phyloP scores from a whole-genome alignment of 2,113 vertebrate species.

The Amazona guildingii region DNA sequence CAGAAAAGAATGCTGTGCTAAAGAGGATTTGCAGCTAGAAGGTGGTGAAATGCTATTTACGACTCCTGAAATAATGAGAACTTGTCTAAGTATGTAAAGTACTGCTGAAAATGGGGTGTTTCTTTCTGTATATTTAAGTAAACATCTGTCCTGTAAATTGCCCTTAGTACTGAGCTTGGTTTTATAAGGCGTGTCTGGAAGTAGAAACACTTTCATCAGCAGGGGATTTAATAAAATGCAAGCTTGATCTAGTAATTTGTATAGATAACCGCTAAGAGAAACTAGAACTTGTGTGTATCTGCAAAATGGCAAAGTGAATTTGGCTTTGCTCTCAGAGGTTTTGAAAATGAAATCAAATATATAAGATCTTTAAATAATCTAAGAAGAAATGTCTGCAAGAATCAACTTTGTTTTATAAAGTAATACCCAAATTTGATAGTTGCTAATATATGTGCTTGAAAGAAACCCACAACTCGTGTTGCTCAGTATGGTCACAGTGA shows the following conservation, averaged over 20 bases:
- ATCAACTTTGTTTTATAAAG: neutral
- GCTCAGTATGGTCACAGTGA: rapidly evolving
- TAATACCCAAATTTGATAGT: neutral
- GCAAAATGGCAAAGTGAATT: neutral
- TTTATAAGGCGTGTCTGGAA: neutral
- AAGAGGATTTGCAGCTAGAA: neutral
- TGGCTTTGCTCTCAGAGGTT: neutral
- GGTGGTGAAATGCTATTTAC: neutral
- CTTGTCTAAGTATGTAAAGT: neutral
- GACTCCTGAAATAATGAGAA: neutral
- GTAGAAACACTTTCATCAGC: neutral
- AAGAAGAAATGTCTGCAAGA: neutral
- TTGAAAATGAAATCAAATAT: neutral
- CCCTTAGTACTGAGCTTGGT: neutral
- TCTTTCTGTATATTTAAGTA: neutral
- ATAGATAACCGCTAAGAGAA: neutral
- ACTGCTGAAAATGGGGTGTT: neutral
- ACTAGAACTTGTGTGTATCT: neutral
- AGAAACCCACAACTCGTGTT: neutral
- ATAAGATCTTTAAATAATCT: neutral
- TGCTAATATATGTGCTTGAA: neutral
- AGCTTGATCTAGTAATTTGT: neutral
- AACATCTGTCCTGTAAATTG: neutral
- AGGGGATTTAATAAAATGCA: neutral
- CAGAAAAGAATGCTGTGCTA: neutral